Percentiles rank a stretch among this genome's conserved stretches.
phyloP scores from a whole-genome alignment of 2,888 invertebrate genomes.

The Thumatha senex region DNA sequence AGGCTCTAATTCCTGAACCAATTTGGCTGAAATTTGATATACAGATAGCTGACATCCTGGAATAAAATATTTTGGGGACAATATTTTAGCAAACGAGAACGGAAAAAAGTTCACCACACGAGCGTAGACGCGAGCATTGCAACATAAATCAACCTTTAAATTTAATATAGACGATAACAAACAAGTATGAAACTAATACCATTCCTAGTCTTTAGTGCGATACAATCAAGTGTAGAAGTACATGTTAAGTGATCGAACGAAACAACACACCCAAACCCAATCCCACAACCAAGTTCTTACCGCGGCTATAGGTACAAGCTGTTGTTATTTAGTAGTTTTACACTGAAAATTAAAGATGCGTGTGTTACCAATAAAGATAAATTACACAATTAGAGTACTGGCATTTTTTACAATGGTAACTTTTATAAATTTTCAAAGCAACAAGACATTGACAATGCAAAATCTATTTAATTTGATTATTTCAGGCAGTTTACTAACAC shows the following conservation, averaged over 20 bases:
- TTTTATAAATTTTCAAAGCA: no score
- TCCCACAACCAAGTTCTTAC: conserved; percentile 62
- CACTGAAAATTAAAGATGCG: conserved; percentile 75
- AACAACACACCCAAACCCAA: conserved; percentile 57
- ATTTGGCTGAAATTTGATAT: no score
- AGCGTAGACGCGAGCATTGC: no score
- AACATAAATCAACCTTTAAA: neutral
- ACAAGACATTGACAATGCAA: no score
- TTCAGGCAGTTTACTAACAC: no score
- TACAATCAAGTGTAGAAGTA: conserved; percentile 38
- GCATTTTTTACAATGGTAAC: no score
- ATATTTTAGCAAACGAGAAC: no score
- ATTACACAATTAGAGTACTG: neutral
- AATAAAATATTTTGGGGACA: no score
- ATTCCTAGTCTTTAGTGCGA: conserved; percentile 27
- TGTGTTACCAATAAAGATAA: conserved; percentile 31
- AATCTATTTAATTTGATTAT: no score
- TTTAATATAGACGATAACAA: conserved; percentile 1
- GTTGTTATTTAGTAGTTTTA: conserved; percentile 67
- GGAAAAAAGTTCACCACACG: no score
- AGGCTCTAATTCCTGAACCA: no score
- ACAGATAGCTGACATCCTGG: no score
- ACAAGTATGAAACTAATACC: conserved; percentile 23
- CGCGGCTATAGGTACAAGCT: conserved; percentile 53
- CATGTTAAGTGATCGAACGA: conserved; percentile 51